Evolutionary conservation across 2,797 vertebrate genomes (phyloP).

Genomic region (Pseudocheirus occidentalis): DNA sequence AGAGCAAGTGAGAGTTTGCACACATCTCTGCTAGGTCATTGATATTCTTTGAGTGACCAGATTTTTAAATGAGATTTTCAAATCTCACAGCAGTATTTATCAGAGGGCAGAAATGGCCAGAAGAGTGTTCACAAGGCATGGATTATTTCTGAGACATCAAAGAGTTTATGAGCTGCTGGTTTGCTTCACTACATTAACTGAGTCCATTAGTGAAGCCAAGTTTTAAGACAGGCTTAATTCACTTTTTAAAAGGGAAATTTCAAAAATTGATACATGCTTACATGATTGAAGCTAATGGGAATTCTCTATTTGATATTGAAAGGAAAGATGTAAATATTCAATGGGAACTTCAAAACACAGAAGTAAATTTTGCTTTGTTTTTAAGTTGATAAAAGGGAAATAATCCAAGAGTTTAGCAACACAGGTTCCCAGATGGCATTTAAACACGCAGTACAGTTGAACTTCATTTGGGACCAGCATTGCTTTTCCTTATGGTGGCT

Average conservation of each 20-base stretch:
- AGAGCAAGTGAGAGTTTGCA: constrained; percentile 22
- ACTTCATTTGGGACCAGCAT: constrained; percentile 44
- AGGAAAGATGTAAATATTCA: constrained; percentile 43
- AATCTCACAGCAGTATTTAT: constrained; percentile 31
- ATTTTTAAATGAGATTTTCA: constrained; percentile 42
- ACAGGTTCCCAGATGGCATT: constrained; percentile 22
- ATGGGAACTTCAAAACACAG: constrained; percentile 49
- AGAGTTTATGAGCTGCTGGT: constrained; percentile 70
- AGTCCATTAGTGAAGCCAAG: constrained; percentile 74
- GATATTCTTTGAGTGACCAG: constrained; percentile 48
- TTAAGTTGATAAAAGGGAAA: constrained; percentile 43
- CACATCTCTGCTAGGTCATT: constrained; percentile 4
- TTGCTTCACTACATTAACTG: constrained; percentile 73
- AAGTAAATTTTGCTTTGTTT: constrained; percentile 55
- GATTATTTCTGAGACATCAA: constrained; percentile 58
- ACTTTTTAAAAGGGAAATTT: constrained; percentile 72
- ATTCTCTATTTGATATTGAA: constrained; percentile 74
- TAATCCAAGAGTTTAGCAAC: constrained; percentile 16
- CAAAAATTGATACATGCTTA: constrained; percentile 66
- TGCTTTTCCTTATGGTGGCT: background rate
- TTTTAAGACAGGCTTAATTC: constrained; percentile 76
- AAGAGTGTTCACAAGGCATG: constrained; percentile 46
- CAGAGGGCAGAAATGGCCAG: constrained; percentile 22
- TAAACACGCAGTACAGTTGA: constrained; percentile 4
- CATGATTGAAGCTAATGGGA: constrained; percentile 55